A percentile compares a stretch with the other conserved stretches of the same genome.
Conservation (phyloP, 2,797 vertebrate species). For the Peromyscus eremicus region DNA sequence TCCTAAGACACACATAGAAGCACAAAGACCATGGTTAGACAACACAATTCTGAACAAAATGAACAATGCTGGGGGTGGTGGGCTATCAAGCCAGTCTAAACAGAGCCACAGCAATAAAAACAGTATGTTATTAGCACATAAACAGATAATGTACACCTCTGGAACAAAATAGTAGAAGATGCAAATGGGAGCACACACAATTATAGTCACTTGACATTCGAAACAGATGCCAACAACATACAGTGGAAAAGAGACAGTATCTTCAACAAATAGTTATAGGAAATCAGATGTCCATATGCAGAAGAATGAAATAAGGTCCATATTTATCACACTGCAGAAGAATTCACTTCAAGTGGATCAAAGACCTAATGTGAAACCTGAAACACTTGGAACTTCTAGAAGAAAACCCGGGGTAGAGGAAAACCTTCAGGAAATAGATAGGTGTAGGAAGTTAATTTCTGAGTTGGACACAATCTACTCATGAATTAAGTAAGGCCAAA, state of each 20-base stretch:
- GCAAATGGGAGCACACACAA: background rate
- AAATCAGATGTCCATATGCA: background rate
- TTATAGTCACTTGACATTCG: background rate
- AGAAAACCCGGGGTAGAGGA: background rate
- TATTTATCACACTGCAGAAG: background rate
- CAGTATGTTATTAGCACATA: background rate
- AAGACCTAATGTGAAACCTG: background rate
- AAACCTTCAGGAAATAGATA: background rate
- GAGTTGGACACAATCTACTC: background rate
- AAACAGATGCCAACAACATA: background rate
- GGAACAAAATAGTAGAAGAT: background rate
- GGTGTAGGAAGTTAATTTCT: background rate
- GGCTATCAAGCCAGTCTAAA: background rate
- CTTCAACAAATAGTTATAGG: background rate
- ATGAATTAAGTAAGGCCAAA: background rate
- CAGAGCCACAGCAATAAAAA: background rate
- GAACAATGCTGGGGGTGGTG: background rate
- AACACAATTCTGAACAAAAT: background rate
- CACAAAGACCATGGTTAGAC: too few species aligned
- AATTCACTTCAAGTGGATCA: background rate
- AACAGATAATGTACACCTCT: too few species aligned
- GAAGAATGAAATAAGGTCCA: background rate
- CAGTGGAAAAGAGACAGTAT: background rate
- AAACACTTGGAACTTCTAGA: background rate
- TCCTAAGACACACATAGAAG: background rate